Conservation (phyloP, 2,888 invertebrate species). For the Scaptomyza parva region DNA sequence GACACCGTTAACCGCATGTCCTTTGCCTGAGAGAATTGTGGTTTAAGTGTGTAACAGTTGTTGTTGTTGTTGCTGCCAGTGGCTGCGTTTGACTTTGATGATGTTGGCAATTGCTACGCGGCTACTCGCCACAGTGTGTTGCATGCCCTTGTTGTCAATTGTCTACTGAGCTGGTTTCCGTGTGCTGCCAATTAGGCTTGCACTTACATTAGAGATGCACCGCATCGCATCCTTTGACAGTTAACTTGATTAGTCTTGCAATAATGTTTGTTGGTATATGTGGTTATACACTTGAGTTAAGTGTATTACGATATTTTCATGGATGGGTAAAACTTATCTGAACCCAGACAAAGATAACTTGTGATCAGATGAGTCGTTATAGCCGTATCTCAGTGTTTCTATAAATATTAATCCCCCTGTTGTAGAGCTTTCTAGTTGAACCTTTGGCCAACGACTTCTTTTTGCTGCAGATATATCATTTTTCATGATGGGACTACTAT, state of each 20-base stretch:
- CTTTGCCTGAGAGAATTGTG: constrained; percentile 60
- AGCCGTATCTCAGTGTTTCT: too few relatives aligned
- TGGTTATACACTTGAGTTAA: too few relatives aligned
- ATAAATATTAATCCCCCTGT: too few relatives aligned
- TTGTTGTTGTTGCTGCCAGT: constrained; percentile 10
- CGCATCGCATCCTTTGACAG: constrained; percentile 13
- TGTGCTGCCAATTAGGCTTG: constrained; percentile 37
- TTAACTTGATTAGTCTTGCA: constrained; percentile 1
- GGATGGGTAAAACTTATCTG: too few relatives aligned
- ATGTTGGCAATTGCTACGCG: constrained; percentile 57
- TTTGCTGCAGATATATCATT: too few relatives aligned
- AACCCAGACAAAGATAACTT: too few relatives aligned
- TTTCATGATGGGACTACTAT: too few relatives aligned
- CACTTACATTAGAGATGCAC: background rate
- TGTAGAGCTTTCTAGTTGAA: too few relatives aligned
- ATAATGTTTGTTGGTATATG: too few relatives aligned
- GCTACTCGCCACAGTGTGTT: constrained; percentile 22
- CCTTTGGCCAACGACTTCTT: too few relatives aligned
- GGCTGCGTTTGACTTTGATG: constrained; percentile 62
- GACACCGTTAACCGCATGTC: constrained; percentile 58
- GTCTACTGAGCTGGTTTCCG: constrained; percentile 30
- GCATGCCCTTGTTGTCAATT: constrained; percentile 30
- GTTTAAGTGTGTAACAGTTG: constrained; percentile 38
- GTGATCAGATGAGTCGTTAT: too few relatives aligned
- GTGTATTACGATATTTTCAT: too few relatives aligned